These are phyloP conservation scores for Troides helena DNA, from an alignment of 2,888 invertebrate species.

Conservation along the genomic window DNA sequence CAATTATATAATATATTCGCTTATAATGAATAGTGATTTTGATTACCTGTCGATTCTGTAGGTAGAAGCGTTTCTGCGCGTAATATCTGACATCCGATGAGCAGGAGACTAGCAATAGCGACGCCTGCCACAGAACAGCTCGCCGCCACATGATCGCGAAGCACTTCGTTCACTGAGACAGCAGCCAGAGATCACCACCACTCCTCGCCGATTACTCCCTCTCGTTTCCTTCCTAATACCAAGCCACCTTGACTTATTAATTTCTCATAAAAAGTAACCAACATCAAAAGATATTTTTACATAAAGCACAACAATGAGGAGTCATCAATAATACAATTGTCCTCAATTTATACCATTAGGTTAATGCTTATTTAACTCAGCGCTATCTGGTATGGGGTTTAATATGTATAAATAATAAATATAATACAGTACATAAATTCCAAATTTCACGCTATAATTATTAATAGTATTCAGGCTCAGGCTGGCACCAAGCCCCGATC, in stretches of 20 bases:
- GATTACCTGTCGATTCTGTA: conserved; percentile 33
- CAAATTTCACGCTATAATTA: no score
- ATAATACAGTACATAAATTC: no score
- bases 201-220: not conserved
- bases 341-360: no score
- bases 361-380: no score
- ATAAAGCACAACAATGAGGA: no score
- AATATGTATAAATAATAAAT: no score
- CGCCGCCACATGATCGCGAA: conserved; percentile 57
- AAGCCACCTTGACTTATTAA: not conserved
- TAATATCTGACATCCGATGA: conserved; percentile 49
- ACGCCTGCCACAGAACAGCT: conserved; percentile 51
- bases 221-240: not conserved
- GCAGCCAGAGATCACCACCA: conserved; percentile 3
- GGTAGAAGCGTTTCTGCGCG: conserved; percentile 39
- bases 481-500: no score
- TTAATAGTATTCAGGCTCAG: no score
- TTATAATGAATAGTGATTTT: not conserved
- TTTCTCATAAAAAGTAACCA: no score
- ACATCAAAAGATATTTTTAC: no score
- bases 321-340: no score
- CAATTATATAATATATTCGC: not conserved
- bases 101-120: conserved; percentile 46
- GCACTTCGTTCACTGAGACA: conserved; percentile 35
- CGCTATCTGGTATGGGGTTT: no score